Base-by-base conservation (phyloP, 2,888 invertebrate species). In the Zootermopsis nevadensis region DNA sequence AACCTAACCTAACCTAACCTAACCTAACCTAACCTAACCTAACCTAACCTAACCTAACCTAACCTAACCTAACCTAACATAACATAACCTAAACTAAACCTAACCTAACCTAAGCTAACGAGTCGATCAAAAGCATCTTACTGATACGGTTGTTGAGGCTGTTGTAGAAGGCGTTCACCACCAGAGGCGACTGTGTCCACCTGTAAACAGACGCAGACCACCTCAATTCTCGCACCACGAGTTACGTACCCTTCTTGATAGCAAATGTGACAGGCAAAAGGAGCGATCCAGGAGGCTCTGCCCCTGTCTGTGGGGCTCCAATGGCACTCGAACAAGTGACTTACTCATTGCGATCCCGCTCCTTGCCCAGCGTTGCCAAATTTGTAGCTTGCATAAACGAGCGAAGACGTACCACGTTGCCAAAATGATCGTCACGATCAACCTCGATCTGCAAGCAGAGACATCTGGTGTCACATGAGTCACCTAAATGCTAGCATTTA, bases 111-210 rank as follows among this genome's bases (percentile, higher is more conserved):
- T n/a, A n/a, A n/a, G n/a, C n/a, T n/a, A n/a, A n/a, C n/a, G n/a
- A n/a, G n/a, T n/a, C n/a, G n/a, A n/a, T n/a, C n/a, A n/a, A 48
- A 48, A 19, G 15, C 48, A 48, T 3, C 48, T 89, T 90, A 92
- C 89, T 88, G 84, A 89, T 91, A 88, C 87, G 88, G 86, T 89
- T 90, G 84, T 88, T 92, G 72, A 91, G 90, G 48, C 92, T 90
- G 86, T 91, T 92, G 88, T 94, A 94, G 87, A 92, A 94, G 0
- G 94, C 94, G 87, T 94, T 94, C 2, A 93, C 92, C 48, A 91
- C 89, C 30, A 93, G 91, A 0, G 92, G 91, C 10, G 86, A 85
- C 55, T 86, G 86, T 69, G 85, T 86, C 87, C 87, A 87, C 53
- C 82, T 84, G 69, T 82, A 83, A 31, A 69, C 33, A 69, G 2